Evolutionary conservation across 1,140 invertebrate species (phyloP).

Genomic region (Macrostomum lignano): DNA sequence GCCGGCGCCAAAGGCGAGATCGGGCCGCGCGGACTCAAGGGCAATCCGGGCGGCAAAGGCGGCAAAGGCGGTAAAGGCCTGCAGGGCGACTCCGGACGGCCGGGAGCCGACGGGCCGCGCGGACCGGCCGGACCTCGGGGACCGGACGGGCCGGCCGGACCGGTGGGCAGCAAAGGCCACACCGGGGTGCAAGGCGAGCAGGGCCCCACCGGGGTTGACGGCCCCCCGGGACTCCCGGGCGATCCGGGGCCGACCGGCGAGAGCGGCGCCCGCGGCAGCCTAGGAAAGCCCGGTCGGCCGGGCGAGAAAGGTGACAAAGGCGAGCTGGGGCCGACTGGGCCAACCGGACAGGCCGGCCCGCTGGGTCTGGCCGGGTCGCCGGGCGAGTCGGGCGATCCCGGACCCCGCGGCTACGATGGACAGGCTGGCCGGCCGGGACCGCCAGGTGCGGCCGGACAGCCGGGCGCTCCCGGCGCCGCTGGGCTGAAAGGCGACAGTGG

Average conservation of each 20-base stretch:
- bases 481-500: too few relatives aligned
- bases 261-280: too few relatives aligned
- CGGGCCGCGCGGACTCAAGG: too few relatives aligned
- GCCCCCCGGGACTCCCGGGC: too few relatives aligned
- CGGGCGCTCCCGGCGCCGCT: too few relatives aligned
- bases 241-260: too few relatives aligned
- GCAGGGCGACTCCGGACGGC: conserved; percentile 1
- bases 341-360: conserved; percentile 1
- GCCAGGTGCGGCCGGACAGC: conserved; percentile 3
- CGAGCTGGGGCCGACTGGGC: too few relatives aligned
- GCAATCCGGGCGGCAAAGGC: neutral
- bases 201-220: neutral
- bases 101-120: conserved; percentile 2
- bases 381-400: conserved; percentile 3
- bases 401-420: conserved; percentile 4
- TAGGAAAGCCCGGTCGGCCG: too few relatives aligned
- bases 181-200: conserved; percentile 1
- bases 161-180: neutral
- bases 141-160: neutral
- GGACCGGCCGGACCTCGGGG: neutral
- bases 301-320: too few relatives aligned
- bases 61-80: neutral
- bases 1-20: neutral
- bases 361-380: neutral
- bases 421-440: conserved; percentile 1